Evolutionary conservation across 23 tunicate species (phyloP).

Genomic region (Trididemnum clinides): DNA sequence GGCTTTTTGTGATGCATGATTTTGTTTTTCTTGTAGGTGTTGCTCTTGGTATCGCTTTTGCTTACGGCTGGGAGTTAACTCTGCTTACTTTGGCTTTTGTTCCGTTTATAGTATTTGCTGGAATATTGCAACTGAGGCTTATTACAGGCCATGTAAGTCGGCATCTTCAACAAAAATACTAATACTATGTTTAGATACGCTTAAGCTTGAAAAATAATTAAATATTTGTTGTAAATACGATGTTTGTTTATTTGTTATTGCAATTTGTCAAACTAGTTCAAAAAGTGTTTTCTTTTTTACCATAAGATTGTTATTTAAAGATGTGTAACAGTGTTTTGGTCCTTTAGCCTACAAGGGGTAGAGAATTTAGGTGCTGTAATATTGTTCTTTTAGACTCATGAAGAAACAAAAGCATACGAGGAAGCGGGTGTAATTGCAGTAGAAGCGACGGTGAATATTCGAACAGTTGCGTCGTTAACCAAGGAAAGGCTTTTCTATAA

Average conservation of each 20-base stretch:
- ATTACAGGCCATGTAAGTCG: constrained; percentile 89
- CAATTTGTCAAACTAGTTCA: too few species aligned
- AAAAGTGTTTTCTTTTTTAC: too few species aligned
- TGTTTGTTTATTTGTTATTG: too few species aligned
- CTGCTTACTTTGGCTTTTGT: constrained; percentile 84
- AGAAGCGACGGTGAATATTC: constrained; percentile 88
- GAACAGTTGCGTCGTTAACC: constrained; percentile 96
- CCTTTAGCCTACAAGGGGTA: too few species aligned
- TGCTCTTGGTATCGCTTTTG: constrained; percentile 97
- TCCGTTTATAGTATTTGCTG: constrained; percentile 94
- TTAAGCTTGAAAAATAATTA: too few species aligned
- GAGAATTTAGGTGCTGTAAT: too few species aligned
- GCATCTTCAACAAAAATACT: too few species aligned
- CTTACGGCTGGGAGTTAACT: constrained; percentile 93
- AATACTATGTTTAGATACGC: too few species aligned
- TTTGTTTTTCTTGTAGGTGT: constrained; percentile 75
- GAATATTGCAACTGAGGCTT: constrained; percentile 74
- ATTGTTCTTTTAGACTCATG: constrained; percentile 47
- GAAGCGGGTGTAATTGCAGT: constrained; percentile 89
- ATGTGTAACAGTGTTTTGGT: too few species aligned
- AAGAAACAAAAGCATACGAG: constrained; percentile 83
- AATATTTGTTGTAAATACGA: too few species aligned
- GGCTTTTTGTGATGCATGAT: too few species aligned
- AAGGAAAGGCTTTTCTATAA: constrained; percentile 60
- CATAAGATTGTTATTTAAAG: too few species aligned